A percentile compares a stretch with the other conserved stretches of the same genome.
Evolutionary conservation across 2,888 invertebrate genomes (phyloP).

Genomic region (Caenorhabditis sp.): DNA sequence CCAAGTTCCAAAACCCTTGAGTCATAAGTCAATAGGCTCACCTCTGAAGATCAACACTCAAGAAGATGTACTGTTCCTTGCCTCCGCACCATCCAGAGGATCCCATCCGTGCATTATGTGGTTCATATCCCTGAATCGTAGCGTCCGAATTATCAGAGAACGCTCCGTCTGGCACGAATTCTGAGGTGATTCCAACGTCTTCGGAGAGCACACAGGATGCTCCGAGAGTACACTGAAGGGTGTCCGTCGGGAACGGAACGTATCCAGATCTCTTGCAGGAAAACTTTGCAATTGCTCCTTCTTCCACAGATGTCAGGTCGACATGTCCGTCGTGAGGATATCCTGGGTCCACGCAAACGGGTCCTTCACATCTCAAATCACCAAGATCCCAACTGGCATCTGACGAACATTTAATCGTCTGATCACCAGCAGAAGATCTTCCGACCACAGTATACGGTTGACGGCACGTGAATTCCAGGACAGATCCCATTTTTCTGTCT

Average conservation of each 20-base stretch:
- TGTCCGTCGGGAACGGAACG: constrained; percentile 73
- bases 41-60: constrained; percentile 93
- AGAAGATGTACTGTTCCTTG: constrained; percentile 92
- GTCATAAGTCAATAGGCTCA: constrained; percentile 52
- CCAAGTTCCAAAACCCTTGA: neutral
- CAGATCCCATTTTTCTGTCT: constrained; percentile 85
- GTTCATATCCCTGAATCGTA: constrained; percentile 82
- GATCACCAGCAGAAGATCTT: constrained; percentile 91
- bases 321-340: constrained; percentile 93
- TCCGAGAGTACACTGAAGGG: constrained; percentile 81
- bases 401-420: constrained; percentile 90
- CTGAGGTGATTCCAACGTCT: constrained; percentile 92
- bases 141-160: constrained; percentile 87
- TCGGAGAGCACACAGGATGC: constrained; percentile 94
- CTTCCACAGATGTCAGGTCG: constrained; percentile 84
- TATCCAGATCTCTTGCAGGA: constrained; percentile 88
- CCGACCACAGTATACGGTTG: constrained; percentile 94
- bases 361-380: constrained; percentile 94
- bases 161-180: constrained; percentile 92
- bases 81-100: constrained; percentile 83
- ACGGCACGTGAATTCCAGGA: constrained; percentile 92
- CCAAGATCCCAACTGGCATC: constrained; percentile 98
- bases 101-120: constrained; percentile 75
- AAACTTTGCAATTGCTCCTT: constrained; percentile 90
- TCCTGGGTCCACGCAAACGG: constrained; percentile 95